Conservation (phyloP, 2,888 invertebrate species). For the Aquatica leii region DNA sequence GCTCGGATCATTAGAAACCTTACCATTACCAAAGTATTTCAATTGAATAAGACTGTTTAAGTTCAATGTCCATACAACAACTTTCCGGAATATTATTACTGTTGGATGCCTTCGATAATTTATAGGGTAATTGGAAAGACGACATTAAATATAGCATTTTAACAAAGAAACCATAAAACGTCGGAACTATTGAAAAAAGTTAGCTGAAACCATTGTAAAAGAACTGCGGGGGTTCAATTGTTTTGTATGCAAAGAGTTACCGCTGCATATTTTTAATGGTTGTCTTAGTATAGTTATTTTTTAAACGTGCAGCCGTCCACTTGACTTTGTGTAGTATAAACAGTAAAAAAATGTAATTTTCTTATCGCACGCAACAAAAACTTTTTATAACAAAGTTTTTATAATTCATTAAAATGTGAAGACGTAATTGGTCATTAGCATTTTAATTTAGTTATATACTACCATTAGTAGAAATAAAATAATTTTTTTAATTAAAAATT, state of each 20-base stretch:
- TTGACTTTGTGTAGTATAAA: background rate
- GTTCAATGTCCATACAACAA: background rate
- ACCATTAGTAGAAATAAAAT: too few relatives aligned
- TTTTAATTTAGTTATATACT: too few relatives aligned
- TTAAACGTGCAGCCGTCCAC: constrained; percentile 16
- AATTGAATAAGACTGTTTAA: background rate
- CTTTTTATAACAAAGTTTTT: too few relatives aligned
- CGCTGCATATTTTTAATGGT: constrained; percentile 43
- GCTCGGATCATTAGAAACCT: background rate
- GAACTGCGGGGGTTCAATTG: constrained; percentile 52
- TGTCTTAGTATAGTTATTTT: constrained; percentile 18
- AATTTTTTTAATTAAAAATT: too few relatives aligned
- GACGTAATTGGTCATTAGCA: too few relatives aligned
- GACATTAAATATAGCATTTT: constrained; percentile 46
- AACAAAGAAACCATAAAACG: constrained; percentile 50
- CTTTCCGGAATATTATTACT: constrained; percentile 39
- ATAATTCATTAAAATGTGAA: too few relatives aligned
- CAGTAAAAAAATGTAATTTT: too few relatives aligned
- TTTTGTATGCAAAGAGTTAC: constrained; percentile 53
- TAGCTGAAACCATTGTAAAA: constrained; percentile 47
- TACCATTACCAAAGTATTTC: background rate
- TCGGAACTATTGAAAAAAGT: constrained; percentile 50
- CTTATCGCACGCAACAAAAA: too few relatives aligned
- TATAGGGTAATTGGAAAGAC: constrained; percentile 49
- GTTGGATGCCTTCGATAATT: constrained; percentile 40